These are phyloP conservation scores for Mystacornis crossleyi DNA, from an alignment of 2,113 vertebrate species.

Conservation along the genomic window DNA sequence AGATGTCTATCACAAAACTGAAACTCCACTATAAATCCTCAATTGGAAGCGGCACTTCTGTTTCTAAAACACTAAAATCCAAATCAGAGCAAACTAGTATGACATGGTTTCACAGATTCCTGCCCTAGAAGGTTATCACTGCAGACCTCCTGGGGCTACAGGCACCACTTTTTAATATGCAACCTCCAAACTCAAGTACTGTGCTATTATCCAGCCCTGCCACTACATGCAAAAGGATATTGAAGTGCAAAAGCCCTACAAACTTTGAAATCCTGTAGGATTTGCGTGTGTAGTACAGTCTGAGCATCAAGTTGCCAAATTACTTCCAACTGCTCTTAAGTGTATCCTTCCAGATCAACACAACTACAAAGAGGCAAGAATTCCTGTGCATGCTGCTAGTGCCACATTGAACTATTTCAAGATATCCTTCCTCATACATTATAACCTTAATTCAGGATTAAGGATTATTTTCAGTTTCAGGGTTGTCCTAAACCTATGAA, in stretches of 20 bases:
- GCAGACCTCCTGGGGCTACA: not conserved
- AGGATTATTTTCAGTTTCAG: not conserved
- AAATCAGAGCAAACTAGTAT: not conserved
- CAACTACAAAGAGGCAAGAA: not conserved
- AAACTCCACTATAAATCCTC: not conserved
- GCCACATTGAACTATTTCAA: not conserved
- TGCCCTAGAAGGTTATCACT: not conserved
- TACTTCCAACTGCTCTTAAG: constrained; percentile 3
- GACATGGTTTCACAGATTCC: not conserved
- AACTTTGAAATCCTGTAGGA: not conserved
- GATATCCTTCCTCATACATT: not conserved
- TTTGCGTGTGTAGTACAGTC: not conserved
- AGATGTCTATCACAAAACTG: not conserved
- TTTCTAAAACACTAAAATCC: not conserved
- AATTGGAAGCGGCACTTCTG: not conserved
- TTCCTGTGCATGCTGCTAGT: not conserved
- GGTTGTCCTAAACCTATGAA: not conserved
- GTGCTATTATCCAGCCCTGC: not conserved
- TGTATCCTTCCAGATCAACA: not conserved
- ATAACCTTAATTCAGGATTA: not conserved
- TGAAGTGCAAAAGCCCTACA: not conserved
- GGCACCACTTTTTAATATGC: not conserved
- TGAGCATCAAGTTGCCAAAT: not conserved
- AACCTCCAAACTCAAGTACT: not conserved
- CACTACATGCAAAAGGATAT: not conserved